These are phyloP conservation scores for Adineta ricciae DNA, from an alignment of 2,888 invertebrate genomes.

Conservation along the genomic window DNA sequence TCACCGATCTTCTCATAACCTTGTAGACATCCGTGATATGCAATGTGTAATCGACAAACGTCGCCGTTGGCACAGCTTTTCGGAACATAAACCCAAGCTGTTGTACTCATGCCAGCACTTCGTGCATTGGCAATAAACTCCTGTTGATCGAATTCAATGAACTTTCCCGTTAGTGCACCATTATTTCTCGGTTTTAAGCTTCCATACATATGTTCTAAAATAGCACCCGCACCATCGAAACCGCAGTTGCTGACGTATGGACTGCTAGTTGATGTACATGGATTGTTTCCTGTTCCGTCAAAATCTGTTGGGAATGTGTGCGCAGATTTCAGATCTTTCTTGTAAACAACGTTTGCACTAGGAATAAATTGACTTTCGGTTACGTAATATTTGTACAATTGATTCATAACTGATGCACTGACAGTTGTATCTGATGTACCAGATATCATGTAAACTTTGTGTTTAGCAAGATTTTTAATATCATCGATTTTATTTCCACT, in stretches of 20 bases:
- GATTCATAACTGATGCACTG: not conserved
- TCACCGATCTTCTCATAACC: constrained; percentile 38
- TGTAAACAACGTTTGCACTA: not conserved
- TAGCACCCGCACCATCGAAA: not conserved
- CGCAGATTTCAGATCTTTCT: not conserved
- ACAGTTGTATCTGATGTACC: not conserved
- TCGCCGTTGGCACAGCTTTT: constrained; percentile 35
- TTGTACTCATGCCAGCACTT: constrained; percentile 35
- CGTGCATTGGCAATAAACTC: constrained; percentile 36
- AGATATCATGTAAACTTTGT: not conserved
- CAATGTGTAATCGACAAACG: constrained; percentile 38
- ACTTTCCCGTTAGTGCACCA: not conserved
- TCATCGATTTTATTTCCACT: not conserved
- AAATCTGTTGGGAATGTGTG: not conserved
- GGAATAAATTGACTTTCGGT: not conserved
- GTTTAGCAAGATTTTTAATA: not conserved
- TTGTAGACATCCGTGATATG: constrained; percentile 39
- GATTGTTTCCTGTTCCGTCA: not conserved
- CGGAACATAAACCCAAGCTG: constrained; percentile 38
- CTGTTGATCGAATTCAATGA: constrained; percentile 26
- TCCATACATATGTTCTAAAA: not conserved
- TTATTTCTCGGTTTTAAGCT: not conserved
- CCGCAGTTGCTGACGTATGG: not conserved
- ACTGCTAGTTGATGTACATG: not conserved
- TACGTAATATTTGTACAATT: not conserved